phyloP scores from a whole-genome alignment of 2,888 invertebrate genomes.

The Cerastis rubricosa region DNA sequence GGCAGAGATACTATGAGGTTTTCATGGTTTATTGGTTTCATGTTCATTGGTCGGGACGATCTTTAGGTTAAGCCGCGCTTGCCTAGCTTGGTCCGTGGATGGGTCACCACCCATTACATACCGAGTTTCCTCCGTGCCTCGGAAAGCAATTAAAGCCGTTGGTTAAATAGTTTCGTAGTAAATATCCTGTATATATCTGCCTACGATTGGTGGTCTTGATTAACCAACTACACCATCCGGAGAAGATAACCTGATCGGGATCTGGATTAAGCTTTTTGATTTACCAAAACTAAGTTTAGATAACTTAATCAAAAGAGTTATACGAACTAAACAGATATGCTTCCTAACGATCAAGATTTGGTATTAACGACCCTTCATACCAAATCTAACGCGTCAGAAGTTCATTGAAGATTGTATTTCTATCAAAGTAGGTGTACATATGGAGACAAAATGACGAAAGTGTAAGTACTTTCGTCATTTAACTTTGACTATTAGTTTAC shows the following conservation, averaged over 20 bases:
- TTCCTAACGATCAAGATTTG: too few species aligned
- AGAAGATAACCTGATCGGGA: background rate
- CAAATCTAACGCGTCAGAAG: background rate
- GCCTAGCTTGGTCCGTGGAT: background rate
- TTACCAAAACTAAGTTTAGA: background rate
- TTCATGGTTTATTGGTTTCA: conserved; percentile 21
- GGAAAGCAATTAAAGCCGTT: background rate
- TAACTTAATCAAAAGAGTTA: background rate
- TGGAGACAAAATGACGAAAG: too few species aligned
- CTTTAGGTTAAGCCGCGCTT: background rate
- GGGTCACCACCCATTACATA: background rate
- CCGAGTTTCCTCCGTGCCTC: background rate
- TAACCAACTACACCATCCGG: too few species aligned
- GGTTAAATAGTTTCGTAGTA: too few species aligned
- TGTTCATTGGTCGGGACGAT: background rate
- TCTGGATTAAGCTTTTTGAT: background rate
- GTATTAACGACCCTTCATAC: background rate
- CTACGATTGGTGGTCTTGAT: too few species aligned
- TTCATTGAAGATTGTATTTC: background rate
- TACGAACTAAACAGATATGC: background rate
- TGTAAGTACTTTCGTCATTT: too few species aligned
- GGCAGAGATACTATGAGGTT: background rate
- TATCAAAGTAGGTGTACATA: too few species aligned
- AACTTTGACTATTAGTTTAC: too few species aligned
- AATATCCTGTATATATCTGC: too few species aligned